Evolutionary conservation across 2,113 vertebrate species (phyloP).

Genomic region (Gobius niger): DNA sequence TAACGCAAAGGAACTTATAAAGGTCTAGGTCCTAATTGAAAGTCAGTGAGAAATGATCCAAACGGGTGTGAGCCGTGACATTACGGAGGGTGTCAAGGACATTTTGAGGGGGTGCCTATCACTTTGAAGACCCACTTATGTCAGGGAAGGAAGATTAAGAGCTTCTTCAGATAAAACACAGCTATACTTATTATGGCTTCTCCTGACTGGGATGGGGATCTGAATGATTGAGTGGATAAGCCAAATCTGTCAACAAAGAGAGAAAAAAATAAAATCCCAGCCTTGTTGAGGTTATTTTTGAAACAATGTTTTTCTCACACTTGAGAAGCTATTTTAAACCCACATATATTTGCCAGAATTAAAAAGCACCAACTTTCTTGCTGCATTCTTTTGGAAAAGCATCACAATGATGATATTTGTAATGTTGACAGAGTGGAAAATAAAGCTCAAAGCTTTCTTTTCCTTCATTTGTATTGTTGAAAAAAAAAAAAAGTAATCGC

Average conservation of each 20-base stretch:
- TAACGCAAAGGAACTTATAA: conserved; percentile 17
- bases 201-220: conserved; percentile 15
- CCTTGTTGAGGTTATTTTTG: neutral
- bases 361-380: neutral
- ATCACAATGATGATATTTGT: neutral
- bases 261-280: neutral
- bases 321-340: neutral
- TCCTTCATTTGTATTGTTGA: too few species aligned
- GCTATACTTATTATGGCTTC: conserved; percentile 8
- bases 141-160: conserved; percentile 19
- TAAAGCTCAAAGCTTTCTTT: too few species aligned
- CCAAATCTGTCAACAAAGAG: conserved; percentile 17
- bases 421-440: too few species aligned
- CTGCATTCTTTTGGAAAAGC: neutral
- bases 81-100: conserved; percentile 41
- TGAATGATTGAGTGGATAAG: conserved; percentile 7
- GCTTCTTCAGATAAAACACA: conserved; percentile 32
- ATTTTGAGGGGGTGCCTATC: conserved; percentile 16
- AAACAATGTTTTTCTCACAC: neutral
- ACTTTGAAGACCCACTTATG: neutral
- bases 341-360: too few species aligned
- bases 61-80: conserved; percentile 37
- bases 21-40: conserved; percentile 47
- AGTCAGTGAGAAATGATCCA: conserved; percentile 46
- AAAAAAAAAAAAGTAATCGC: too few species aligned